Evolutionary conservation across 2,888 invertebrate species (phyloP).

Genomic region (Choreutis nemorana): DNA sequence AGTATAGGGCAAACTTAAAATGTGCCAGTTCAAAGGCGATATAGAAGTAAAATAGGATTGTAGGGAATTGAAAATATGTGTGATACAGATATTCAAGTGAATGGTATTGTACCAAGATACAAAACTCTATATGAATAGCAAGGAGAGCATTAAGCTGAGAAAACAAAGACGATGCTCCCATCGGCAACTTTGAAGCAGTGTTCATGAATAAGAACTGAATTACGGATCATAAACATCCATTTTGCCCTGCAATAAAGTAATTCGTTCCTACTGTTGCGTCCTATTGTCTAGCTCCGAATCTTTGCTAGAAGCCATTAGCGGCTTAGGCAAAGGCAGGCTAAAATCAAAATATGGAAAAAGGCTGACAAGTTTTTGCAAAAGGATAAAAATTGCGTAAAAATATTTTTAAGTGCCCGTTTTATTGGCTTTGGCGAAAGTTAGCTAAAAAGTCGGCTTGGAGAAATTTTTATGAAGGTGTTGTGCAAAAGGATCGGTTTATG

Average conservation of each 20-base stretch:
- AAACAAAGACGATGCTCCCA: constrained; percentile 13
- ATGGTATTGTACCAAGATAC: too few relatives aligned
- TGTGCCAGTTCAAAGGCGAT: too few relatives aligned
- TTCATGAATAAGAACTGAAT: constrained; percentile 30
- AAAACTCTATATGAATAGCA: too few relatives aligned
- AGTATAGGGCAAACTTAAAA: too few relatives aligned
- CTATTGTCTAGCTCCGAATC: constrained; percentile 56
- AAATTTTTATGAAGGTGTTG: constrained; percentile 27
- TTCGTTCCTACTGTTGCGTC: constrained; percentile 50
- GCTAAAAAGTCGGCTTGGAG: constrained; percentile 16
- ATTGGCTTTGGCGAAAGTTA: constrained; percentile 11
- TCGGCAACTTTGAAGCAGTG: constrained; percentile 41
- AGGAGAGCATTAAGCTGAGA: constrained; percentile 5
- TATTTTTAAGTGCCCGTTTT: constrained; percentile 14
- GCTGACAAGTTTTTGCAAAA: constrained; percentile 29
- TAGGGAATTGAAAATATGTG: too few relatives aligned
- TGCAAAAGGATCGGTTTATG: constrained; percentile 22
- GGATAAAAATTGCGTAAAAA: constrained; percentile 36
- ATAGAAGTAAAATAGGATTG: too few relatives aligned
- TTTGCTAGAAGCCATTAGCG: constrained; percentile 43
- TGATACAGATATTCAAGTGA: too few relatives aligned
- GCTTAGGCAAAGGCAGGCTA: too few relatives aligned
- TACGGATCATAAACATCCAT: constrained; percentile 39
- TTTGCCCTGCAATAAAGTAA: constrained; percentile 50
- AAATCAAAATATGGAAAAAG: too few relatives aligned